phyloP scores from a whole-genome alignment of 2,888 invertebrate genomes.

The Iselma pallidipennis region DNA sequence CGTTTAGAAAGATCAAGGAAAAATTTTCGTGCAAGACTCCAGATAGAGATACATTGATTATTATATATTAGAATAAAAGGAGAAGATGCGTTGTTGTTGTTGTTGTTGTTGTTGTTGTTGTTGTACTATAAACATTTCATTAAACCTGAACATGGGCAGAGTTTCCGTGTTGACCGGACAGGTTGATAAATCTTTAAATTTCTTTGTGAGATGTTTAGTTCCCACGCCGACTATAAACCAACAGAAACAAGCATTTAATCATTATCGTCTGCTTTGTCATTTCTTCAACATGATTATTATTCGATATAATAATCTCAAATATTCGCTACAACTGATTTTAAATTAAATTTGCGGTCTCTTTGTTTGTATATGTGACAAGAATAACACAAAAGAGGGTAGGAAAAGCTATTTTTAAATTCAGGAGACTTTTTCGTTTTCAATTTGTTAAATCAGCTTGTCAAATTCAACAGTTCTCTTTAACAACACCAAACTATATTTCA shows the following conservation, averaged over 20 bases:
- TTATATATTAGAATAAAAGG: not conserved
- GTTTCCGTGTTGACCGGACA: constrained; percentile 20
- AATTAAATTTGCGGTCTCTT: too few species aligned
- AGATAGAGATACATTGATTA: too few species aligned
- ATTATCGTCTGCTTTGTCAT: not conserved
- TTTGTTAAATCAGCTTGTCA: too few species aligned
- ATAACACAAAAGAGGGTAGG: not conserved
- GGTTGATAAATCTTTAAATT: constrained; percentile 36
- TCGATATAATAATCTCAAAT: too few species aligned
- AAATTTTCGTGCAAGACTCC: not conserved
- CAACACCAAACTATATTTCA: too few species aligned
- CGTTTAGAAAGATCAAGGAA: too few species aligned
- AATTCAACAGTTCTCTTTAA: too few species aligned
- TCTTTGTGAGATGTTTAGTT: constrained; percentile 37
- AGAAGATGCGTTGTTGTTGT: not conserved
- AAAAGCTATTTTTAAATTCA: not conserved
- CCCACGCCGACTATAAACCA: constrained; percentile 35
- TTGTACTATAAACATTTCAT: constrained; percentile 6
- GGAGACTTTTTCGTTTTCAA: too few species aligned
- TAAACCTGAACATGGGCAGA: constrained; percentile 12
- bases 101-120: not conserved
- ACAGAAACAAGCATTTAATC: constrained; percentile 6
- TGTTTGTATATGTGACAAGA: not conserved
- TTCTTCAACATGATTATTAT: too few species aligned
- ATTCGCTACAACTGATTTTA: too few species aligned